A percentile compares a stretch with the other conserved stretches of the same genome.
phyloP scores from a whole-genome alignment of 2,797 vertebrate genomes.

The Crenuchus spilurus region DNA sequence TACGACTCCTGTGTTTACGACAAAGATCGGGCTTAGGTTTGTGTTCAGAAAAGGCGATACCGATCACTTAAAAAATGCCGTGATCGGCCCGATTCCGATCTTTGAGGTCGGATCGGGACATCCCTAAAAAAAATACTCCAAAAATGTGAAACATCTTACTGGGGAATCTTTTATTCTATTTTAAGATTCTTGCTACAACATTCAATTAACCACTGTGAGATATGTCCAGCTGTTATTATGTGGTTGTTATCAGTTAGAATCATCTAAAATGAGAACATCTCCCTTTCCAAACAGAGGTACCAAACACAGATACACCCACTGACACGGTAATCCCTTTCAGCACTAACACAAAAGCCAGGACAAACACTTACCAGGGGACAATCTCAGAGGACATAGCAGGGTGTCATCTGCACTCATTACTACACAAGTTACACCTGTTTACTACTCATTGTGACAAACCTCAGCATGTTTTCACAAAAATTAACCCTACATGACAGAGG shows the following conservation, averaged over 20 bases:
- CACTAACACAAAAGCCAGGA: conserved; percentile 26
- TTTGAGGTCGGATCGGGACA: no score
- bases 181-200: no score
- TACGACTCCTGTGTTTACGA: no score
- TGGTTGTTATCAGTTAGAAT: background rate
- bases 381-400: background rate
- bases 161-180: no score
- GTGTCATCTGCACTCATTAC: background rate
- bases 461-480: background rate
- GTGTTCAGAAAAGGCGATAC: no score
- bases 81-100: no score
- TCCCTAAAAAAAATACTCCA: no score
- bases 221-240: no score
- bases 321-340: background rate
- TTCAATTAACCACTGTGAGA: no score
- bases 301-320: background rate
- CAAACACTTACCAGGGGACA: conserved; percentile 26
- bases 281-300: background rate
- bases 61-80: no score
- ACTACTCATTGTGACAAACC: background rate
- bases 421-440: background rate
- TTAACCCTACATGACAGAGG: background rate
- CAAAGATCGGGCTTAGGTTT: no score
- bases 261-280: background rate
- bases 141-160: no score